These are phyloP conservation scores for Perizoma flavofasciatum DNA, from an alignment of 2,888 invertebrate genomes.

Conservation along the genomic window DNA sequence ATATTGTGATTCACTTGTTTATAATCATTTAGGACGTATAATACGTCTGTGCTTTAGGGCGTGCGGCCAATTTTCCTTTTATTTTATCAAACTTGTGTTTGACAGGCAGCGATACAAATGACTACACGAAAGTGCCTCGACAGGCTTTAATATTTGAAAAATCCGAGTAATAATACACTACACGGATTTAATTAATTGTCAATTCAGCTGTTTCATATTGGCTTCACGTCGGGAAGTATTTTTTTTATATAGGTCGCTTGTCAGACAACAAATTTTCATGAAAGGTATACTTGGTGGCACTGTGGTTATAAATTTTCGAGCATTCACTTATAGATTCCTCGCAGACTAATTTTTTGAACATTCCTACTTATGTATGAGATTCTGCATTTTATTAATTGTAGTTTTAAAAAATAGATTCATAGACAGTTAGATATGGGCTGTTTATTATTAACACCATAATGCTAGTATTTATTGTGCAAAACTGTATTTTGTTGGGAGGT, in stretches of 20 bases:
- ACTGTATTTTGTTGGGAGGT: constrained; percentile 53
- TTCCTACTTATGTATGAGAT: constrained; percentile 67
- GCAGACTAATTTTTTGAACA: constrained; percentile 54
- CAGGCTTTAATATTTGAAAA: constrained; percentile 20
- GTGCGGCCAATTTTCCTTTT: constrained; percentile 69
- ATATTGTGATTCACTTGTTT: constrained; percentile 64
- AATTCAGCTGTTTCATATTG: no score
- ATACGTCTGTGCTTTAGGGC: constrained; percentile 68
- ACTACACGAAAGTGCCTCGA: constrained; percentile 20
- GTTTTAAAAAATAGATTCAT: constrained; percentile 55
- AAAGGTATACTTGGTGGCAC: constrained; percentile 45
- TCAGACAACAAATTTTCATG: constrained; percentile 8
- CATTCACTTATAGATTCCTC: constrained; percentile 24
- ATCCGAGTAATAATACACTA: neutral
- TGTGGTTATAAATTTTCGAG: constrained; percentile 32
- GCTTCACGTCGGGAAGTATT: no score
- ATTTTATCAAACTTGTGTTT: constrained; percentile 27
- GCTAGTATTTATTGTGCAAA: constrained; percentile 42
- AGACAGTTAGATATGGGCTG: constrained; percentile 74
- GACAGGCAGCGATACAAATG: constrained; percentile 30
- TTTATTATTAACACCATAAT: constrained; percentile 45
- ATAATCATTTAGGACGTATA: constrained; percentile 52
- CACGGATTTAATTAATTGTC: no score
- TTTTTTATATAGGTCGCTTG: constrained; percentile 10
- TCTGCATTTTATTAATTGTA: constrained; percentile 67